Conservation (phyloP, 2,797 vertebrate genomes). For the Carcharodon carcharias region DNA sequence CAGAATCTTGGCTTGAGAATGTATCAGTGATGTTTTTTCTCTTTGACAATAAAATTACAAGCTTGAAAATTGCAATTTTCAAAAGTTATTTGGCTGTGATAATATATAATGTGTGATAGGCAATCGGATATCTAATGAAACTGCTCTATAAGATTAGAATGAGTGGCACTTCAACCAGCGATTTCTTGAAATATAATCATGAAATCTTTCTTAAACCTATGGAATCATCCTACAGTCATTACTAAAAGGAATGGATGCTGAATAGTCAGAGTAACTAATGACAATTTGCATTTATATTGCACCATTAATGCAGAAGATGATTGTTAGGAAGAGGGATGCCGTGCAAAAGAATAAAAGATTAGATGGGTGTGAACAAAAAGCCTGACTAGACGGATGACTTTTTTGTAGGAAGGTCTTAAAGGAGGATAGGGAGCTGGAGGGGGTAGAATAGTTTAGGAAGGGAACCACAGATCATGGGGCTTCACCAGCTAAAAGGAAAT, state of each 20-base stretch:
- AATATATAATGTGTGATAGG: not conserved
- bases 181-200: not conserved
- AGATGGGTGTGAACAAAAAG: not conserved
- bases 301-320: not conserved
- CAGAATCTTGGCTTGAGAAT: not conserved
- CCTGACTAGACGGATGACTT: not conserved
- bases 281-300: not conserved
- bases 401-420: not conserved
- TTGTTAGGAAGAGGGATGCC: not conserved
- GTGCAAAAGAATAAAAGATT: not conserved
- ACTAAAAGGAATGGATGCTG: not conserved
- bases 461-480: not conserved
- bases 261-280: not conserved
- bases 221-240: not conserved
- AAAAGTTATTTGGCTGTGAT: not conserved
- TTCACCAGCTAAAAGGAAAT: not conserved
- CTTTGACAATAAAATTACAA: not conserved
- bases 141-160: not conserved
- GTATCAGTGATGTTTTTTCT: not conserved
- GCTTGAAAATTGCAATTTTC: not conserved
- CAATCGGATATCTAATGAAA: not conserved
- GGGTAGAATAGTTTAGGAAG: not conserved
- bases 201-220: not conserved
- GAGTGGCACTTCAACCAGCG: not conserved
- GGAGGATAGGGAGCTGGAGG: not conserved